Evolutionary conservation across 37 sponge, comb jelly and placozoan species (phyloP).

Genomic region (Cliona cf. orientalis): DNA sequence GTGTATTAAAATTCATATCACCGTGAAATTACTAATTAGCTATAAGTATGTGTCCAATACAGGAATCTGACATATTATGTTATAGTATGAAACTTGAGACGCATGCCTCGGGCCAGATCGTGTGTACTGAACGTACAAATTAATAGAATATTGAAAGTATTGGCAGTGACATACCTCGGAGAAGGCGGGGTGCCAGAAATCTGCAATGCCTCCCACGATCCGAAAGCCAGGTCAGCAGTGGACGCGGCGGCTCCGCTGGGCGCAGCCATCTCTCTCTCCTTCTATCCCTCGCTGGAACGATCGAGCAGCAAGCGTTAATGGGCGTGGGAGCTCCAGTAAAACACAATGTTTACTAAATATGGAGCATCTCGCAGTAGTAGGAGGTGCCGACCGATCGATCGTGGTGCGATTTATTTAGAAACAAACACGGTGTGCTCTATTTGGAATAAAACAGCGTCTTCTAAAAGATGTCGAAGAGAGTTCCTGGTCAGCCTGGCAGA

Average conservation of each 20-base stretch:
- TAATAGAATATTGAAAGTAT: too few relatives aligned
- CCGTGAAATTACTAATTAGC: not conserved
- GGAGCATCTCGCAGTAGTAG: too few relatives aligned
- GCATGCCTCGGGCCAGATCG: too few relatives aligned
- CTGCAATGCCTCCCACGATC: conserved; percentile 26
- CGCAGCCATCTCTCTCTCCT: too few relatives aligned
- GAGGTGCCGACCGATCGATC: too few relatives aligned
- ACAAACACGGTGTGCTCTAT: conserved; percentile 6
- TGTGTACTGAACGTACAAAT: too few relatives aligned
- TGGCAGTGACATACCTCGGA: conserved; percentile 25
- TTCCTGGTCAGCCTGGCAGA: conserved; percentile 61
- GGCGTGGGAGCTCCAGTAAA: too few relatives aligned
- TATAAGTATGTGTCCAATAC: not conserved
- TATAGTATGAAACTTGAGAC: too few relatives aligned
- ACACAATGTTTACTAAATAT: too few relatives aligned
- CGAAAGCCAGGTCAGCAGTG: conserved; percentile 14
- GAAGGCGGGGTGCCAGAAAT: conserved; percentile 32
- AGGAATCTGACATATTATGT: too few relatives aligned
- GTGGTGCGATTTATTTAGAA: not conserved
- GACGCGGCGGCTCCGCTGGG: not conserved
- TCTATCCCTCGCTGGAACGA: too few relatives aligned
- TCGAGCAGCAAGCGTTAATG: too few relatives aligned
- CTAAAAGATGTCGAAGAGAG: conserved; percentile 1
- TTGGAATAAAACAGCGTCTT: not conserved
- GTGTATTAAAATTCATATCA: not conserved